These are phyloP conservation scores for Pseudocheirus occidentalis DNA, from an alignment of 2,797 vertebrate species.

Conservation along the genomic window DNA sequence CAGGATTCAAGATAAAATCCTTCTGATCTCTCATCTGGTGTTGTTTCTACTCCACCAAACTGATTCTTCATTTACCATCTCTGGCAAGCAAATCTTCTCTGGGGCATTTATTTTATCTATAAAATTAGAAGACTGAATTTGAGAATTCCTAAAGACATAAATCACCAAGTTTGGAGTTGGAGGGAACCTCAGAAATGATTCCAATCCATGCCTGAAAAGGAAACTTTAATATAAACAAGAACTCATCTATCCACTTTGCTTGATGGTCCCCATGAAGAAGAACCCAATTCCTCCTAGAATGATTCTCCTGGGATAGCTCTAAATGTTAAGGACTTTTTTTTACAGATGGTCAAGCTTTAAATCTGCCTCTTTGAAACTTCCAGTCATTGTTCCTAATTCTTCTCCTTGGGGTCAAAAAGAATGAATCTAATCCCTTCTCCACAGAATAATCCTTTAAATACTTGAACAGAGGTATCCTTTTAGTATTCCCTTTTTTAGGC, in stretches of 20 bases:
- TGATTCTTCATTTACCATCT: background rate
- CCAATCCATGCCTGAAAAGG: background rate
- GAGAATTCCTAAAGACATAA: background rate
- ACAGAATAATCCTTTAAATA: background rate
- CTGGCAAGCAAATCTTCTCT: background rate
- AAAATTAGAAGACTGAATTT: background rate
- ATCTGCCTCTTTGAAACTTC: background rate
- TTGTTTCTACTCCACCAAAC: background rate
- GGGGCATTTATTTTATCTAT: background rate
- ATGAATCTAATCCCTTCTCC: background rate
- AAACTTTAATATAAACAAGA: background rate
- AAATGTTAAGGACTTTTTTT: background rate
- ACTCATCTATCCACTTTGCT: too few species aligned
- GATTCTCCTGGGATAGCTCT: background rate
- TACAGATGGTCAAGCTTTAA: background rate
- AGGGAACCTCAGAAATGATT: background rate
- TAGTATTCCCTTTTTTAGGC: background rate
- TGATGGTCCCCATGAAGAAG: background rate
- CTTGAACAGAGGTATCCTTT: background rate
- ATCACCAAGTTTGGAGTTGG: background rate
- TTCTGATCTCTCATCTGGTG: background rate
- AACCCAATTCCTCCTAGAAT: background rate
- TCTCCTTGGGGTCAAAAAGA: background rate
- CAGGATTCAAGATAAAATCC: background rate
- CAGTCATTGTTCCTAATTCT: background rate